Percentiles rank a stretch among this genome's conserved stretches.
Conservation (phyloP, 2,113 vertebrate genomes). For the Hirundichthys speculiger region DNA sequence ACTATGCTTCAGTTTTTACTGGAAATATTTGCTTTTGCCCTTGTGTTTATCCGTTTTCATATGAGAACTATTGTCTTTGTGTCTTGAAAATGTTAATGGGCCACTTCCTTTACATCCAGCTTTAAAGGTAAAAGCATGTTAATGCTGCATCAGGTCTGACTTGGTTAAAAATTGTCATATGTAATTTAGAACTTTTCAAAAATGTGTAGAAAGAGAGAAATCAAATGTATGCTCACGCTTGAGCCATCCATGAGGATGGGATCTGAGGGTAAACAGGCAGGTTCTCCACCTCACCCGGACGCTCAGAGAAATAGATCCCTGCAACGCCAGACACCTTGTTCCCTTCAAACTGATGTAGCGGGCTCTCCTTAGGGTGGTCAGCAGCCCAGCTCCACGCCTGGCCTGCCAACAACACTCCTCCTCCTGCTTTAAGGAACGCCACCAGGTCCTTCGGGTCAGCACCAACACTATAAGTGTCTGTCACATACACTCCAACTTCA, state of each 20-base stretch:
- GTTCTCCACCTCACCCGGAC: conserved; percentile 64
- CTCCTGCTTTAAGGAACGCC: conserved; percentile 84
- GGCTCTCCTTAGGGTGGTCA: conserved; percentile 75
- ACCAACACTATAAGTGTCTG: conserved; percentile 78
- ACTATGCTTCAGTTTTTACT: too few relatives aligned
- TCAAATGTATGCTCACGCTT: conserved; percentile 78
- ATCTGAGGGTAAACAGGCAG: conserved; percentile 83
- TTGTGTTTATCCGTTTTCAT: too few relatives aligned
- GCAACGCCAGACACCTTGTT: conserved; percentile 88
- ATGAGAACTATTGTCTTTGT: too few relatives aligned
- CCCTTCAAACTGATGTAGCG: conserved; percentile 83
- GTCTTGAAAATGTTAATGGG: too few relatives aligned
- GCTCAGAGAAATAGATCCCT: conserved; percentile 88
- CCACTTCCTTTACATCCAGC: too few relatives aligned
- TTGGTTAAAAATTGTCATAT: too few relatives aligned
- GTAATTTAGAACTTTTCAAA: not conserved
- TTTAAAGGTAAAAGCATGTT: too few relatives aligned
- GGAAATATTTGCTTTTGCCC: too few relatives aligned
- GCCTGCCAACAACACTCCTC: conserved; percentile 87
- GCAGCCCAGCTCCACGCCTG: conserved; percentile 87
- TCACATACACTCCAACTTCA: conserved; percentile 83
- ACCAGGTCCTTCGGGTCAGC: conserved; percentile 70
- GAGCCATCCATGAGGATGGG: conserved; percentile 82
- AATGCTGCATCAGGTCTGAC: too few relatives aligned
- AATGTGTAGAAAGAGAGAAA: not conserved